These are phyloP conservation scores for Anarsia innoxiella DNA, from an alignment of 2,888 invertebrate genomes.

Conservation along the genomic window DNA sequence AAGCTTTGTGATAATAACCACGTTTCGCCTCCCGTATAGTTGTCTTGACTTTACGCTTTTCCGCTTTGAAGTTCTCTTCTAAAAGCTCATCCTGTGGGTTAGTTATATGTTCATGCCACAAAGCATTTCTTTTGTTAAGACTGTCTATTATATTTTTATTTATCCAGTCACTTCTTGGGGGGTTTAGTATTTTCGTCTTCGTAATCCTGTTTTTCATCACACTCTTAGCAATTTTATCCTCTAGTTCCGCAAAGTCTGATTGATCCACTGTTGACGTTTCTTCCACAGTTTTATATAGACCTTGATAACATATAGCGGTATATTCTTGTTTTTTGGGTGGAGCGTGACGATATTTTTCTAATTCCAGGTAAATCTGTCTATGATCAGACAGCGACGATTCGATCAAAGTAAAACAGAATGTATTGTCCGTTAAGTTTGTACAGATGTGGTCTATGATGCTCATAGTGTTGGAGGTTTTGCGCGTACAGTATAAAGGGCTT, in stretches of 20 bases:
- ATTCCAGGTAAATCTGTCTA: background rate
- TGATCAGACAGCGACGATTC: constrained; percentile 4
- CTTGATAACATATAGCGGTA: background rate
- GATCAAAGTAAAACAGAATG: background rate
- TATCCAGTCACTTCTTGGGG: constrained; percentile 14
- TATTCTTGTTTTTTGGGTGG: background rate
- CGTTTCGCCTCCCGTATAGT: background rate
- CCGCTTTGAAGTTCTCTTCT: background rate
- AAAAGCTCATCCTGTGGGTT: no score
- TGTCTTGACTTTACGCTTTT: background rate
- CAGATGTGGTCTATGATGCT: constrained; percentile 2
- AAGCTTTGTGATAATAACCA: constrained; percentile 2
- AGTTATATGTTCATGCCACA: constrained; percentile 3
- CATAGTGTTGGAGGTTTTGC: background rate
- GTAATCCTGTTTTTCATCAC: background rate
- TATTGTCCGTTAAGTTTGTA: constrained; percentile 2
- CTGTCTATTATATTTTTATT: background rate
- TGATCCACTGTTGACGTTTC: background rate
- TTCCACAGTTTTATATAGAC: background rate
- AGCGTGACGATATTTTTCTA: constrained; percentile 1
- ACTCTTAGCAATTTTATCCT: background rate
- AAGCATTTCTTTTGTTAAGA: constrained; percentile 3
- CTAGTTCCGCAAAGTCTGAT: background rate
- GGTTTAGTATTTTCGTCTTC: constrained; percentile 11
- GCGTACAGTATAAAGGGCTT: background rate